A percentile compares a stretch with the other conserved stretches of the same genome.
phyloP scores from a whole-genome alignment of 2,888 invertebrate genomes.

The Troides helena region DNA sequence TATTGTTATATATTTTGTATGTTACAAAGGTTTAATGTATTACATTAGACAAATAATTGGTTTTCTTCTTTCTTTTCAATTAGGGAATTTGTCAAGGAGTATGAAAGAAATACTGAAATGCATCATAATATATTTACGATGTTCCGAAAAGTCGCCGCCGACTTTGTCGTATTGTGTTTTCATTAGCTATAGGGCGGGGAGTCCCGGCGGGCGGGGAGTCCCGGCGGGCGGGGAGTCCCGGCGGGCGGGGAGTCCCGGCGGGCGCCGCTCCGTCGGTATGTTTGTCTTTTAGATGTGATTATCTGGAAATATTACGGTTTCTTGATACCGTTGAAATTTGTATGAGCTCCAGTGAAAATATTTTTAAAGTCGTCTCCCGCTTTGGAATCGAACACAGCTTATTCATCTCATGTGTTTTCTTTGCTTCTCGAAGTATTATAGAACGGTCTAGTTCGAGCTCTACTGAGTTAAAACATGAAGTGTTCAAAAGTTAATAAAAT shows the following conservation, averaged over 20 bases:
- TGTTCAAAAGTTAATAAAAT: too few relatives aligned
- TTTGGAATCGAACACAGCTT: background rate
- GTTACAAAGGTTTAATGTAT: too few relatives aligned
- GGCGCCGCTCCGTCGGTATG: constrained; percentile 1
- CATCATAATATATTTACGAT: background rate
- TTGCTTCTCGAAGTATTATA: background rate
- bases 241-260: background rate
- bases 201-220: background rate
- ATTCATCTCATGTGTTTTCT: background rate
- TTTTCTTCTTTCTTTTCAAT: too few relatives aligned
- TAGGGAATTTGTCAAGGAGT: too few relatives aligned
- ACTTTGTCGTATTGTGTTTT: background rate
- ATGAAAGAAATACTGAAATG: too few relatives aligned
- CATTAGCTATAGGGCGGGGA: background rate
- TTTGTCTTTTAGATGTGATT: constrained; percentile 6
- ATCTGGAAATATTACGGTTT: constrained; percentile 4
- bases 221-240: background rate
- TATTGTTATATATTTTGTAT: too few relatives aligned
- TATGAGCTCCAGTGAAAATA: background rate
- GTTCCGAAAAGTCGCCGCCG: background rate
- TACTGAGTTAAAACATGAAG: background rate
- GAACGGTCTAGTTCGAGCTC: background rate
- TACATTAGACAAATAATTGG: too few relatives aligned
- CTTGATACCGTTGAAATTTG: constrained; percentile 5
- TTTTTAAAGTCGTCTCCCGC: background rate